Evolutionary conservation across 2,888 invertebrate genomes (phyloP), one percentile per base, ranked within the genome.

Genomic region (Protophormia terraenovae): DNA sequence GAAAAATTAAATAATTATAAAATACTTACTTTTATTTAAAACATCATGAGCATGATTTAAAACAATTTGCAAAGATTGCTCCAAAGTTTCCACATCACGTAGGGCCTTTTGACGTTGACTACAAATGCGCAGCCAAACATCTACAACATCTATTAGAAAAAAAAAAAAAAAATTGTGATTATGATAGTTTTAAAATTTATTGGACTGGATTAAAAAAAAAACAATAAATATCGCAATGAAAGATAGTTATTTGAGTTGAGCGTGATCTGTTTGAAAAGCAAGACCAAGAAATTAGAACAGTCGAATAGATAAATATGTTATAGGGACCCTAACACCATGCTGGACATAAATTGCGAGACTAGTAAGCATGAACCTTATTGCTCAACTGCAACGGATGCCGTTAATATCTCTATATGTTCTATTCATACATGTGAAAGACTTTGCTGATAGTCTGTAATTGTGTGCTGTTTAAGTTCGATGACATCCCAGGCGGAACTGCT

Each of bases 91-190:
- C 2, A 90, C 88, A 81, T 93, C 92, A 12, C 92, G 89, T 12
- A 93, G 79, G 3, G 92, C 92, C 86, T 92, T 91, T 86, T 92
- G 93, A 12, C 93, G 90, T 83, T 93, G 93, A 58, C 90, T 90
- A 67, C 92, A 93, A 86, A 93, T 92, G 19, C 93, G 91, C 62
- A 91, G 90, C 93, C 93, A 93, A 83, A 93, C 91, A 89, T 93
- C 93, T 22, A 93, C 90, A 10, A 92, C 91, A 90, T 93, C 93
- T 93, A 58, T 4, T 77, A 22, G 47, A 32, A 53, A 22, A 41
- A 82, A 19, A 69, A 32, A 24, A 32, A 47, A 8, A 58, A 24
- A 58, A 24, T n/a, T 38, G 14, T 16, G n/a, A n/a, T n/a, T n/a
- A n/a, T n/a, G n/a, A n/a, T n/a, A n/a, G n/a, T n/a, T n/a, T 16